These are phyloP conservation scores for Agapetus fuscipes DNA, from an alignment of 2,888 invertebrate genomes.

Conservation along the genomic window DNA sequence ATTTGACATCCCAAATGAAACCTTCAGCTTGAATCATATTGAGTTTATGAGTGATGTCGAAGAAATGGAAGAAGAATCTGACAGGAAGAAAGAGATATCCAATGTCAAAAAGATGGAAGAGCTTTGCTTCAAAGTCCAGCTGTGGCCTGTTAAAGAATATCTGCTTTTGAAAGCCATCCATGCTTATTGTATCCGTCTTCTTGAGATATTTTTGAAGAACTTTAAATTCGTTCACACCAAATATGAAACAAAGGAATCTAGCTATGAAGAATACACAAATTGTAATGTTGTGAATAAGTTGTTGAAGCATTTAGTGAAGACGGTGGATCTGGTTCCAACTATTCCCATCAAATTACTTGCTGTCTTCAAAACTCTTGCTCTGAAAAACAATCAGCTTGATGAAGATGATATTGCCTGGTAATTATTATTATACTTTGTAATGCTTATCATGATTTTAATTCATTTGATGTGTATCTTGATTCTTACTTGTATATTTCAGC, in stretches of 20 bases:
- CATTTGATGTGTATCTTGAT: not conserved
- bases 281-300: not conserved
- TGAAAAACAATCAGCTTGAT: not conserved
- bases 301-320: not conserved
- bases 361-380: too few species aligned
- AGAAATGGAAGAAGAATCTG: not conserved
- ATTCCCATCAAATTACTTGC: not conserved
- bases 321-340: not conserved
- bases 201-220: conserved; percentile 21
- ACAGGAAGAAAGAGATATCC: not conserved
- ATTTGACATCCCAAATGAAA: conserved; percentile 12
- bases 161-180: conserved; percentile 35
- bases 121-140: conserved; percentile 30
- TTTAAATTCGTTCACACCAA: conserved; percentile 26
- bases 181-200: conserved; percentile 27
- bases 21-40: not conserved
- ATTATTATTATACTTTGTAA: too few species aligned
- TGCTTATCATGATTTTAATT: not conserved
- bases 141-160: conserved; percentile 50
- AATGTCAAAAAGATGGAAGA: conserved; percentile 20
- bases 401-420: not conserved
- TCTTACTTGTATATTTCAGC: conserved; percentile 10
- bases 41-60: not conserved
- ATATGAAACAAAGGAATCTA: conserved; percentile 23
- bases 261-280: not conserved